Conservation (phyloP, 2,888 invertebrate species). For the Cremastinae sp. region DNA sequence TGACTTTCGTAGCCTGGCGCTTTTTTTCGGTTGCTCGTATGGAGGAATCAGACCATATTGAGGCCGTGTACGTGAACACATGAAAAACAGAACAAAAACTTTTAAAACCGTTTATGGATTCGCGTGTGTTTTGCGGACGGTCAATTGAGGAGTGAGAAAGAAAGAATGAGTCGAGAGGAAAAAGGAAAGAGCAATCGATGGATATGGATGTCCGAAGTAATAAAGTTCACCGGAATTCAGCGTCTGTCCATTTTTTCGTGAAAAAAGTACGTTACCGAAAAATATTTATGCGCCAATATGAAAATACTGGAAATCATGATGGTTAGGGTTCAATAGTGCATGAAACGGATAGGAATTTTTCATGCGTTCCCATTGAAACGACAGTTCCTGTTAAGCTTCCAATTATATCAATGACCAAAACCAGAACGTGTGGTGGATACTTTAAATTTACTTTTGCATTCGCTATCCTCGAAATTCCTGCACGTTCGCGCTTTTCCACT, state of each 20-base stretch:
- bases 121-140: constrained; percentile 28
- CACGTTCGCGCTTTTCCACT: too few species aligned
- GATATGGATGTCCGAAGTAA: constrained; percentile 43
- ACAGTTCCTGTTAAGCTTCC: too few species aligned
- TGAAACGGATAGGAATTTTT: too few species aligned
- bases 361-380: too few species aligned
- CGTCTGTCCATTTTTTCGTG: constrained; percentile 27
- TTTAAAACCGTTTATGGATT: constrained; percentile 53
- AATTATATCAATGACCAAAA: too few species aligned
- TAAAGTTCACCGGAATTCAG: constrained; percentile 27
- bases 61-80: too few species aligned
- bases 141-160: constrained; percentile 16
- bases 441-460: too few species aligned
- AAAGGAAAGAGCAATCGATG: constrained; percentile 26
- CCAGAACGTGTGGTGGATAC: too few species aligned
- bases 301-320: too few species aligned
- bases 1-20: not conserved
- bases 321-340: too few species aligned
- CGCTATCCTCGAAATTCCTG: too few species aligned
- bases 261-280: constrained; percentile 25
- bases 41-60: constrained; percentile 2
- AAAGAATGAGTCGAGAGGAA: constrained; percentile 1
- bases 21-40: not conserved
- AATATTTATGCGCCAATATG: not conserved
- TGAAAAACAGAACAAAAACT: constrained; percentile 24